Conservation (phyloP, 2,888 invertebrate species). For the Drosophila koepferae region DNA sequence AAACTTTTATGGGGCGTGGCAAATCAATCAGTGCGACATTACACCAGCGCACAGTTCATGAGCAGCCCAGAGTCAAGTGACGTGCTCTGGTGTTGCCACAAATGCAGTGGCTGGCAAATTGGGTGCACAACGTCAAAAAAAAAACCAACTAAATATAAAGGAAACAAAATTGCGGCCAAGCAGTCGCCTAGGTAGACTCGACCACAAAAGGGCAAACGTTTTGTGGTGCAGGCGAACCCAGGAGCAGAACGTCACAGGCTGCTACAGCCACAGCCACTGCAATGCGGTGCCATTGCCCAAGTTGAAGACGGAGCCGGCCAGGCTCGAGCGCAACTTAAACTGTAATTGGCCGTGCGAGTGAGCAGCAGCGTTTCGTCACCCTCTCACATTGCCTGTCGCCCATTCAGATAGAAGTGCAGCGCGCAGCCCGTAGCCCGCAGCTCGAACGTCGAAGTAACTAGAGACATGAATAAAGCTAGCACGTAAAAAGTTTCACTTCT, state of each 20-base stretch:
- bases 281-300: constrained; percentile 44
- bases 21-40: constrained; percentile 1
- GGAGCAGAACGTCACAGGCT: constrained; percentile 39
- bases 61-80: constrained; percentile 12
- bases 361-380: constrained; percentile 28
- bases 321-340: constrained; percentile 54
- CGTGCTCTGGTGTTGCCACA: not conserved
- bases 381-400: not conserved
- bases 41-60: constrained; percentile 2
- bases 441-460: constrained; percentile 31
- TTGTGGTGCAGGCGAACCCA: constrained; percentile 42
- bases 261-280: constrained; percentile 48
- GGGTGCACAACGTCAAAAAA: constrained; percentile 16
- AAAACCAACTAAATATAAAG: not conserved
- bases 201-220: constrained; percentile 62
- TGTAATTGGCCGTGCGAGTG: constrained; percentile 76
- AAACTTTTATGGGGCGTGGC: not conserved
- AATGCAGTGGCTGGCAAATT: constrained; percentile 36
- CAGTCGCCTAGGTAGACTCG: constrained; percentile 43
- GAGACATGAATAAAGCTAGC: constrained; percentile 39
- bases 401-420: constrained; percentile 14
- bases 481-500: constrained; percentile 57
- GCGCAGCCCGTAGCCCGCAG: constrained; percentile 15
- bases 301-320: constrained; percentile 33
- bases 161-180: constrained; percentile 55